Base-by-base conservation (phyloP, 2,888 invertebrate species). In the Neelides folsomi region DNA sequence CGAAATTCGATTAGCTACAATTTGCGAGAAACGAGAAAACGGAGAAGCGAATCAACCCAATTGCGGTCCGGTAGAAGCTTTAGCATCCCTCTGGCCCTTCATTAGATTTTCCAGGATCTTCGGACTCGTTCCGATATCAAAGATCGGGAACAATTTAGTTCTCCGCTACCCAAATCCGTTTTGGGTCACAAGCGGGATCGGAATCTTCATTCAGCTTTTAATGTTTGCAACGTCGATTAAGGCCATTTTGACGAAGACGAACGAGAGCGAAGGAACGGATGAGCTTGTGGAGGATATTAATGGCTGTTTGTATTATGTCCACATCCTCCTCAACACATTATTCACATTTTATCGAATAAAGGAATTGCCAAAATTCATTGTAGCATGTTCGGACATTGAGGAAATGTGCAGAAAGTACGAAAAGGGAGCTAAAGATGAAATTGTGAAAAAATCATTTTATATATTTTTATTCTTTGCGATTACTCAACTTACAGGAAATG, bases 391-490 rank as follows among this genome's bases (percentile, higher is more conserved):
- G 36, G 15, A 47, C 1, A 45, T 55, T 7, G 59, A 59, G 27
- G n/a, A 10, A 9, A 39, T 59, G 10, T 55, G 55, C 19, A 42
- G 46, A 20, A 57, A 57, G 19, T 57, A 59, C 35, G 20, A 48
- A 9, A 18, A 15, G 2, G 15, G 8, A 9, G 20, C 36, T n/a
- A 39, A 51, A 16, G 56, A 57, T 47, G 35, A 39, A 12, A 36
- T 59, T 18, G 52, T 59, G 1, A 51, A 35, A 44, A 20, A 51
- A 4, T 53, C 49, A 34, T 47, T 41, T 45, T 16, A 20, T 5
- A 13, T 55, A 2, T 57, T 59, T 54, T 18, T 42, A 2, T 20
- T 48, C 36, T 50, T 55, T 19, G 9, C 45, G 10, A 4, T 18
- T 3, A n/a, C 42, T 2, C 57, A 59, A 34, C 2, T 43, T 6